Evolutionary conservation across 30 jellyfish, hydroid and myxozoan genomes (phyloP), one percentile per base, ranked within the genome.

Genomic region (Turritopsis rubra): DNA sequence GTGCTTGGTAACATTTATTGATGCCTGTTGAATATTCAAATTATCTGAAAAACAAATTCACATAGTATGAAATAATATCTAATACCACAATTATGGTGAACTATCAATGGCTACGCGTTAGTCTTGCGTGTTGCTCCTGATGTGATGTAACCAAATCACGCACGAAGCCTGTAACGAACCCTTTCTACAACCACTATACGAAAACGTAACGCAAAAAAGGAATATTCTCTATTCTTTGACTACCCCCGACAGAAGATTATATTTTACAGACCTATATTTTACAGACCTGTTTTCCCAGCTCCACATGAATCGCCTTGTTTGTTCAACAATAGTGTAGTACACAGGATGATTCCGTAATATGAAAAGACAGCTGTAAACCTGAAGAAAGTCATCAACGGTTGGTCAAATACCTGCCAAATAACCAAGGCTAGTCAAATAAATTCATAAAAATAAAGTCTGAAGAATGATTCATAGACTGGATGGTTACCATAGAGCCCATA

Each of bases 351-450:
- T 24, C 91, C 91, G 24, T 85, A 85, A 73, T 85, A 85, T 21
- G 78, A 75, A 41, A 85, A 85, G 71, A 85, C 85, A 4, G 83
- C 71, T 8, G 89, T 85, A 30, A 85, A 85, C 91, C 91, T 85
- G 52, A 52, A 75, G 60, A 41, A 41, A 41, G n/a, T n/a, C n/a
- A n/a, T n/a, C n/a, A n/a, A n/a, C n/a, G n/a, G 25, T 75, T 0
- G 26, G 24, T 20, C 26, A 72, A 20, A 74, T 21, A 3, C 18
- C 18, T 16, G 9, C 60, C 60, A 41, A 13, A 13, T 41, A 41
- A 41, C n/a, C n/a, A n/a, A n/a, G n/a, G n/a, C n/a, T n/a, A n/a
- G n/a, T n/a, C n/a, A n/a, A n/a, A n/a, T n/a, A n/a, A n/a, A n/a
- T n/a, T n/a, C n/a, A n/a, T n/a, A n/a, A n/a, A n/a, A n/a, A n/a